Percentiles rank a stretch among this genome's conserved stretches.
Conservation (phyloP, 2,888 invertebrate genomes). For the Pediacus dermestoides region DNA sequence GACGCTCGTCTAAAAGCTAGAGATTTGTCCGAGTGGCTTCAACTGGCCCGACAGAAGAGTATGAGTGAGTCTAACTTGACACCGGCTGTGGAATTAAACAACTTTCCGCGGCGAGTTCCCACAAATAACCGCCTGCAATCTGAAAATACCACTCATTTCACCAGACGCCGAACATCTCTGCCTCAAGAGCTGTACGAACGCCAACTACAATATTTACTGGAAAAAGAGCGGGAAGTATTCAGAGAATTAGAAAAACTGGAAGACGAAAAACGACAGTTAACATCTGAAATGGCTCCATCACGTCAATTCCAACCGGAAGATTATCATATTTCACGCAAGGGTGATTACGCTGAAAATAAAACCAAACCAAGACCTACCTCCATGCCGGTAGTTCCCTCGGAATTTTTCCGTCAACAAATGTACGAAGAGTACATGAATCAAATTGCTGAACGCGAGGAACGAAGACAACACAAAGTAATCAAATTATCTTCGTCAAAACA, state of each 20-base stretch:
- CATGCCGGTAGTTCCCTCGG: constrained; percentile 56
- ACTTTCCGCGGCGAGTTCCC: constrained; percentile 20
- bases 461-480: constrained; percentile 75
- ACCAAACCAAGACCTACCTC: constrained; percentile 30
- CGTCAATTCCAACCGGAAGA: constrained; percentile 50
- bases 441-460: constrained; percentile 72
- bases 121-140: constrained; percentile 19
- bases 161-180: constrained; percentile 55
- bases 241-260: constrained; percentile 63
- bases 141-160: constrained; percentile 14
- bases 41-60: constrained; percentile 47
- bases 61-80: constrained; percentile 36
- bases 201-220: constrained; percentile 63
- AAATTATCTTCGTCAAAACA: constrained; percentile 62
- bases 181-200: constrained; percentile 63
- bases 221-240: constrained; percentile 66
- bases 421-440: constrained; percentile 79
- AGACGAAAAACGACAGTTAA: constrained; percentile 52
- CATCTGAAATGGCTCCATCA: constrained; percentile 46
- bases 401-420: constrained; percentile 75
- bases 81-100: constrained; percentile 27
- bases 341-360: constrained; percentile 48
- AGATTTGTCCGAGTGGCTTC: constrained; percentile 53
- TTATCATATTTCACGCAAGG: constrained; percentile 49
- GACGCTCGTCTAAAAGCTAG: constrained; percentile 42